Base-by-base conservation (phyloP, 2,113 vertebrate species). In the Hepsetus odoe region DNA sequence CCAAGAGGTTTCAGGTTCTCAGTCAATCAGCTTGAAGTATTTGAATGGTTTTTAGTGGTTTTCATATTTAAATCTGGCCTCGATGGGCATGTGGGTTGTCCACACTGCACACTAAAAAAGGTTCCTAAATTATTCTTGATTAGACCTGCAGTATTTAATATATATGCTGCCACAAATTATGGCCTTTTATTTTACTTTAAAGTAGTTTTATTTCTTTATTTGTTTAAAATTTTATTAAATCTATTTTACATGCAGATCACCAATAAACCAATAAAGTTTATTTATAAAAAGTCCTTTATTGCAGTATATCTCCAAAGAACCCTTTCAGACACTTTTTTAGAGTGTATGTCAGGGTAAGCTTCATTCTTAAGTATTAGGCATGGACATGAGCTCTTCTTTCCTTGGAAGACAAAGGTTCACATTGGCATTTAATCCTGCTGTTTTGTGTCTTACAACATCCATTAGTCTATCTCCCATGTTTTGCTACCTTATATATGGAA, bases 31-130 rank as follows among this genome's bases (percentile, higher is more conserved):
- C 13, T 30, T 61, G 26, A 73, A 26, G 20, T 20, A 22, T 74
- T 40, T 62, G 18, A 6, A 62, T 74, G 20, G 18, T 38, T 65
- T 38, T 38, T 20, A 22, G 61, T 65, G 61, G 61, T 38, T 65
- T 65, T 65, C 61, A 65, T 18, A 65, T 65, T 65, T 65, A n/a
- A 65, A 38, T 32, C 22, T 35, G 11, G 61, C 22, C 61, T 65
- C 30, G 38, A 58, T 42, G 26, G 11, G 8, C 4, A 12, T 69
- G 22, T 72, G 33, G 24, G 14, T 22, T 11, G 44, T 2, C n/a
- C 14, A 59, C 59, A 44, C 58, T 42, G n/a, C 11, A 40, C 44
- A 35, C 20, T 22, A n/a, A 24, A 22, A 10, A 24, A 22, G 0
- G 9, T 55, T 55, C n/a, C 51, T 55, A 55, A 55, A 10, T 22